Conservation (phyloP, 2,888 invertebrate species). For the Adineta ricciae region DNA sequence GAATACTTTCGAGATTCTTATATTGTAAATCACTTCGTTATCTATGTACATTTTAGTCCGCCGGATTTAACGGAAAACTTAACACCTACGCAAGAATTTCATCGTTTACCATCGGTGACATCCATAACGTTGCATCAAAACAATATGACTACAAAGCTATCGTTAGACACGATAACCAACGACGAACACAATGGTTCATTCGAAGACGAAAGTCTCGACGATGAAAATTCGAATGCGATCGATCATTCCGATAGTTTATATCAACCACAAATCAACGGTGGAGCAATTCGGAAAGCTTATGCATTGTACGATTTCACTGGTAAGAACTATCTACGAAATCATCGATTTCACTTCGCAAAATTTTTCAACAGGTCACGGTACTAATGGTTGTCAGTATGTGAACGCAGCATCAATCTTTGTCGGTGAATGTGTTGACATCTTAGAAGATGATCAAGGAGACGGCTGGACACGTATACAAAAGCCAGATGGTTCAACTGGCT, state of each 20-base stretch:
- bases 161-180: background rate
- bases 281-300: background rate
- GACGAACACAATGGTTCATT: slow-evolving; percentile 8
- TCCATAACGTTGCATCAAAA: background rate
- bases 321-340: too few species aligned
- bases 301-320: slow-evolving; percentile 2
- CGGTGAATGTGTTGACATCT: slow-evolving; percentile 30
- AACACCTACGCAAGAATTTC: background rate
- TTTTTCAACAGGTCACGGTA: background rate
- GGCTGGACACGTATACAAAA: slow-evolving; percentile 33
- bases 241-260: background rate
- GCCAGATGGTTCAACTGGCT: slow-evolving; percentile 23
- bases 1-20: background rate
- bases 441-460: slow-evolving; percentile 33
- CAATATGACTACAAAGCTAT: background rate
- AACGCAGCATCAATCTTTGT: slow-evolving; percentile 23
- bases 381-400: slow-evolving; percentile 4
- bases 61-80: background rate
- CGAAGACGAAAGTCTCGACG: background rate
- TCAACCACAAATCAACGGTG: background rate
- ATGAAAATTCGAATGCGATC: background rate
- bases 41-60: background rate
- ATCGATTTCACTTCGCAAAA: too few species aligned
- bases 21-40: too few species aligned
- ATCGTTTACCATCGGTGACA: background rate